These are phyloP conservation scores for Drosophila quadrilineata DNA, from an alignment of 1,140 invertebrate genomes.

Conservation along the genomic window DNA sequence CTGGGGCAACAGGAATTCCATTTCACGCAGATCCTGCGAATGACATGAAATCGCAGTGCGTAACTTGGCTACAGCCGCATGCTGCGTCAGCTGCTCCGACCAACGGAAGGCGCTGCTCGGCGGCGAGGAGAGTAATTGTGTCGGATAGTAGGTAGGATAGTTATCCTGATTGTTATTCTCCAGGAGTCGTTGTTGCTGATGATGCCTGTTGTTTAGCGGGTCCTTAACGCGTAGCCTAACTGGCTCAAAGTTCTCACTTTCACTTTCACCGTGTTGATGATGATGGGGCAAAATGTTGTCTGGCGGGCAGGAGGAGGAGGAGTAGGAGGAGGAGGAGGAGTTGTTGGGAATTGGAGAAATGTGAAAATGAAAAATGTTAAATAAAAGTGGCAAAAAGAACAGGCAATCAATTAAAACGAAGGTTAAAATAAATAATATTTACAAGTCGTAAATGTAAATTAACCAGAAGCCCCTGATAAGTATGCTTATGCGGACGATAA, in stretches of 20 bases:
- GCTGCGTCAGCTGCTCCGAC: constrained; percentile 69
- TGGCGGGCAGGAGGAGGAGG: not conserved
- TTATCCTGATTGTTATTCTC: constrained; percentile 48
- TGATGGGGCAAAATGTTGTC: constrained; percentile 56
- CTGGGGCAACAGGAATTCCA: constrained; percentile 81
- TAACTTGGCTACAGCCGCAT: constrained; percentile 71
- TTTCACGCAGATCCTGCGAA: constrained; percentile 69
- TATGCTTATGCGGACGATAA: constrained; percentile 28
- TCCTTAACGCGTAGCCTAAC: constrained; percentile 56
- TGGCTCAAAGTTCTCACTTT: constrained; percentile 19
- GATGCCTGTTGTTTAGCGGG: too few species aligned
- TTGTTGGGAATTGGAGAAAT: constrained; percentile 23
- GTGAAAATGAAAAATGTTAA: constrained; percentile 30
- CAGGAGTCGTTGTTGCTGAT: too few species aligned
- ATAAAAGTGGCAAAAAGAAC: too few species aligned
- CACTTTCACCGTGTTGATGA: too few species aligned
- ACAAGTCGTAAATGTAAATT: constrained; percentile 62
- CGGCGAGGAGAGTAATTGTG: constrained; percentile 42
- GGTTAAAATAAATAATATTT: constrained; percentile 52
- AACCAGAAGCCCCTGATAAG: constrained; percentile 38
- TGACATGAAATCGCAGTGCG: constrained; percentile 71
- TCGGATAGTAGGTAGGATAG: constrained; percentile 51
- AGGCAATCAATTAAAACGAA: constrained; percentile 41
- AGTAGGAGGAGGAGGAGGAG: constrained; percentile 7
- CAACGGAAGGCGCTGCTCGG: constrained; percentile 51